A percentile compares a stretch with the other conserved stretches of the same genome.
These are phyloP conservation scores for Phrynocephalus guinanensis DNA, from an alignment of 2,797 vertebrate genomes.

Conservation along the genomic window DNA sequence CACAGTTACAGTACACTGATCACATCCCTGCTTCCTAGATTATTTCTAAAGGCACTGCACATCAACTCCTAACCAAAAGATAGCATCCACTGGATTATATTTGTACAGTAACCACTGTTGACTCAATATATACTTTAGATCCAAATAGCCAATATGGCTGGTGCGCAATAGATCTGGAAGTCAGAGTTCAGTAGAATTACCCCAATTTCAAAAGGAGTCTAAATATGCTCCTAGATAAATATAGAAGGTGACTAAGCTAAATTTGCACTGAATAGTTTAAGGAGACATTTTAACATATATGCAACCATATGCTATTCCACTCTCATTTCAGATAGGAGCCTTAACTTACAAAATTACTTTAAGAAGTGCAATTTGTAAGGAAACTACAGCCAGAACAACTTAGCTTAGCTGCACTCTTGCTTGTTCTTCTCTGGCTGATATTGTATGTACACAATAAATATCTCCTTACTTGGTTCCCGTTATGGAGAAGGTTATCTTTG, in stretches of 20 bases:
- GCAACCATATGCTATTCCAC: not conserved
- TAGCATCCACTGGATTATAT: not conserved
- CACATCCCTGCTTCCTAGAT: not conserved
- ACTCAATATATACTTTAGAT: not conserved
- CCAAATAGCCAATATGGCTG: not conserved
- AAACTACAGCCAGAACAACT: not conserved
- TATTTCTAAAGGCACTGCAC: not conserved
- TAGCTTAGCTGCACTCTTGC: not conserved
- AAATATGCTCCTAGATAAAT: not conserved
- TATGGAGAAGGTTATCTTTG: constrained; percentile 89
- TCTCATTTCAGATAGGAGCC: not conserved
- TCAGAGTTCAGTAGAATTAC: not conserved
- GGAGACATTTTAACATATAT: not conserved
- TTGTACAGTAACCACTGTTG: not conserved
- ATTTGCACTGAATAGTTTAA: not conserved
- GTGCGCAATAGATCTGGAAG: not conserved
- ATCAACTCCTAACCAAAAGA: not conserved
- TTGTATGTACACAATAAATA: not conserved
- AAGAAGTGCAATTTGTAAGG: not conserved
- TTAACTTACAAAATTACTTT: not conserved
- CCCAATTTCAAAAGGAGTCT: not conserved
- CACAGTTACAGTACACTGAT: not conserved
- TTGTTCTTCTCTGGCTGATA: not conserved
- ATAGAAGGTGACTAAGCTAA: not conserved
- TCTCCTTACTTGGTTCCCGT: constrained; percentile 86